These are phyloP conservation scores for Xanthostigma xanthostigma DNA, from an alignment of 2,888 invertebrate species.

Conservation along the genomic window DNA sequence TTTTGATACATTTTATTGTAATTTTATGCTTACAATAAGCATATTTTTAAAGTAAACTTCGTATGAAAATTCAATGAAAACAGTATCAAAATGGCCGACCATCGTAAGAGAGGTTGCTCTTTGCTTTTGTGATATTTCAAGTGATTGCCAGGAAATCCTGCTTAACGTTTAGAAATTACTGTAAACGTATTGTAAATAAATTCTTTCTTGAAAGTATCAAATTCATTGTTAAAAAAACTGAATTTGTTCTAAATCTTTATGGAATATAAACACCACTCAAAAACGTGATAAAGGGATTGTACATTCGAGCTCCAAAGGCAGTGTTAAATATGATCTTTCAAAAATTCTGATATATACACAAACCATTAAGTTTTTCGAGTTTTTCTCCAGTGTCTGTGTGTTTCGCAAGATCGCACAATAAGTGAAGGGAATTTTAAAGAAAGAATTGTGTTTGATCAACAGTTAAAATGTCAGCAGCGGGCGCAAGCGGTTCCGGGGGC, in stretches of 20 bases:
- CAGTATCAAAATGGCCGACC: constrained; percentile 28
- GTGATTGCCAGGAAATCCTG: not conserved
- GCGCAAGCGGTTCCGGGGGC: constrained; percentile 42
- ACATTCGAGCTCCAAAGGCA: no score
- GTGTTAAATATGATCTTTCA: no score
- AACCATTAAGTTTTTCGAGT: not conserved
- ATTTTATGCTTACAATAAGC: no score
- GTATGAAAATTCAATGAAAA: constrained; percentile 9
- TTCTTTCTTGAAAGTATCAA: constrained; percentile 6
- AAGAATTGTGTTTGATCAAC: not conserved
- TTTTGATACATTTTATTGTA: no score
- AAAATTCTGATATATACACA: not conserved
- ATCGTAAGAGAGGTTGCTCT: constrained; percentile 1
- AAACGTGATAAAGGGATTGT: no score
- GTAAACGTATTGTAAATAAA: not conserved
- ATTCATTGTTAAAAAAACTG: constrained; percentile 5
- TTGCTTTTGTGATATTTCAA: not conserved
- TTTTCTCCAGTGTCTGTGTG: not conserved
- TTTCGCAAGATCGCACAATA: not conserved
- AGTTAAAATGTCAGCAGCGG: constrained; percentile 28
- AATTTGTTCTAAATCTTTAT: not conserved
- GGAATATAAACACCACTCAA: not conserved
- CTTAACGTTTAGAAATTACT: not conserved
- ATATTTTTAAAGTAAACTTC: not conserved
- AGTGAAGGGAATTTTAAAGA: not conserved